Percentiles rank a stretch among this genome's conserved stretches.
These are phyloP conservation scores for Darevskia mixta DNA, from an alignment of 2,797 vertebrate species.

Conservation along the genomic window DNA sequence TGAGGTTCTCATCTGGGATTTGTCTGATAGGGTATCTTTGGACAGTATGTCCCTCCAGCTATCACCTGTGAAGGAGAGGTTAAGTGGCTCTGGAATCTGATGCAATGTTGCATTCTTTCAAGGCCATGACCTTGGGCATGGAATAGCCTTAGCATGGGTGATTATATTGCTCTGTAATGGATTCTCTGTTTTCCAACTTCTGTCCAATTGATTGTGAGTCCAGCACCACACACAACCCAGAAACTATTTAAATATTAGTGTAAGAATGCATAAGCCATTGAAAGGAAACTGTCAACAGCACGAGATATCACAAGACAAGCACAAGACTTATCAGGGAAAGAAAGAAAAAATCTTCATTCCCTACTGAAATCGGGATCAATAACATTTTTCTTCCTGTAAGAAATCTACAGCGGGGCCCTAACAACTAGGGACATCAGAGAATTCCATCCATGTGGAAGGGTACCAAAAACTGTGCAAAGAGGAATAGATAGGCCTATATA, in stretches of 20 bases:
- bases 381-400: neutral
- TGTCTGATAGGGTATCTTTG: conserved; percentile 23
- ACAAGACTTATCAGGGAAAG: no score
- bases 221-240: conserved; percentile 18
- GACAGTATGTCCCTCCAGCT: conserved; percentile 38
- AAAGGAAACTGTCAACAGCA: conserved; percentile 62
- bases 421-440: no score
- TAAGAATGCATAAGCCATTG: conserved; percentile 47
- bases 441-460: no score
- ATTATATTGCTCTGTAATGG: conserved; percentile 12
- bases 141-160: neutral
- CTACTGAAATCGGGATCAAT: neutral
- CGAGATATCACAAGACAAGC: conserved; percentile 46
- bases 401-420: neutral
- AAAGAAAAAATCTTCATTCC: neutral
- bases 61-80: conserved; percentile 12
- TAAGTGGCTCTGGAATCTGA: conserved; percentile 44
- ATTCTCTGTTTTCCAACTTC: neutral
- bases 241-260: conserved; percentile 55
- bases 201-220: conserved; percentile 48
- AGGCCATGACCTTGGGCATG: conserved; percentile 46
- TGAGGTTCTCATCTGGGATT: conserved; percentile 34
- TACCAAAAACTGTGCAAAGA: no score
- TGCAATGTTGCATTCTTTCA: conserved; percentile 47
- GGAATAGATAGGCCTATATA: no score